Conservation (phyloP, 2,888 invertebrate genomes). For the Tetropium fuscum region DNA sequence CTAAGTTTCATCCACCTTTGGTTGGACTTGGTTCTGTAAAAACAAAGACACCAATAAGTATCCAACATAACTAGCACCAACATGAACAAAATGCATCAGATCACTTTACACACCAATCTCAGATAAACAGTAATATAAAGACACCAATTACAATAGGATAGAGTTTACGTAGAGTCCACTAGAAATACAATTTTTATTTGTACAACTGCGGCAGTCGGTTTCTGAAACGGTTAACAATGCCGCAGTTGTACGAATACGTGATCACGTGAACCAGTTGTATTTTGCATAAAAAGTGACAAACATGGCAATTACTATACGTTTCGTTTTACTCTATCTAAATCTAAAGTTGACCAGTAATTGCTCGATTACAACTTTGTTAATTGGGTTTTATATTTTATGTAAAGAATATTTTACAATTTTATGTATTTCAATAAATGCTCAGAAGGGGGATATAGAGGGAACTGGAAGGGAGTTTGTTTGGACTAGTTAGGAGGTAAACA, state of each 20-base stretch:
- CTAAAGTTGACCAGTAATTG: slow-evolving; percentile 14
- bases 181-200: slow-evolving; percentile 22
- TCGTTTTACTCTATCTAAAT: slow-evolving; percentile 8
- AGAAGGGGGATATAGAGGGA: too few species aligned
- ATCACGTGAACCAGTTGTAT: slow-evolving; percentile 43
- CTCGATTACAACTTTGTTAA: slow-evolving; percentile 34
- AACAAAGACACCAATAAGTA: slow-evolving; percentile 32
- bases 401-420: slow-evolving; percentile 1
- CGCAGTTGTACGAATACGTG: slow-evolving; percentile 21
- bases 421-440: too few species aligned
- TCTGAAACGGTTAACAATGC: too few species aligned
- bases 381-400: too few species aligned
- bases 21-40: slow-evolving; percentile 88
- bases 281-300: slow-evolving; percentile 40
- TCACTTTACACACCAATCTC: slow-evolving; percentile 37
- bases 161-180: slow-evolving; percentile 26
- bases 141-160: slow-evolving; percentile 33
- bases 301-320: slow-evolving; percentile 5
- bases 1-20: slow-evolving; percentile 97
- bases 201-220: slow-evolving; percentile 12
- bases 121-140: slow-evolving; percentile 30
- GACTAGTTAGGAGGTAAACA: too few species aligned
- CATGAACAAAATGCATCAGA: slow-evolving; percentile 38
- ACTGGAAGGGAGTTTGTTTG: too few species aligned
- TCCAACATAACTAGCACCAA: slow-evolving; percentile 13